Percentiles rank a stretch among this genome's conserved stretches.
These are phyloP conservation scores for Platorchestia sp. DNA, from an alignment of 1,140 invertebrate species.

Conservation along the genomic window DNA sequence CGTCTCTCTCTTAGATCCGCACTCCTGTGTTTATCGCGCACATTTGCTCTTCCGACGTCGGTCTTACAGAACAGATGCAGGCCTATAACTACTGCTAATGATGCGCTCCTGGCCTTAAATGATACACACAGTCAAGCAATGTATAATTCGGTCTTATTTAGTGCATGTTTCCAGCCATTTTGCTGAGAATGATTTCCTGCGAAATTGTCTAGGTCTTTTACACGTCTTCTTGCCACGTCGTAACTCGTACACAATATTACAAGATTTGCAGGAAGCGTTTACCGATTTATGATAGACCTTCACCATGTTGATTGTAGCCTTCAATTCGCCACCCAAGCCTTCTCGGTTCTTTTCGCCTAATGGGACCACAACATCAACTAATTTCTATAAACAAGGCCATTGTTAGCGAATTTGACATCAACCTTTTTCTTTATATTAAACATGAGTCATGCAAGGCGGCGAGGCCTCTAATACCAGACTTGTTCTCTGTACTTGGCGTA, in stretches of 20 bases:
- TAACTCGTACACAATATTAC: background rate
- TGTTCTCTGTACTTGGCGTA: conserved; percentile 4
- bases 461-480: conserved; percentile 26
- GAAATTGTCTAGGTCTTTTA: background rate
- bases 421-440: background rate
- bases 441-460: background rate
- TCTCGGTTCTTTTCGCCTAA: conserved; percentile 9
- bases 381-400: conserved; percentile 36
- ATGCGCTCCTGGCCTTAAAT: background rate
- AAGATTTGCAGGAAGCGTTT: conserved; percentile 39
- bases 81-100: conserved; percentile 36
- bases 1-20: background rate
- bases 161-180: background rate
- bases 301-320: conserved; percentile 19
- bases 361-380: background rate
- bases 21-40: background rate
- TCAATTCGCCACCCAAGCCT: conserved; percentile 31
- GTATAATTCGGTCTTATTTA: conserved; percentile 15
- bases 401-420: background rate
- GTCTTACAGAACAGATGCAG: conserved; percentile 20
- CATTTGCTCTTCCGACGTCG: conserved; percentile 28
- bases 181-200: conserved; percentile 31
- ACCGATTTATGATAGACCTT: conserved; percentile 27
- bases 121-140: conserved; percentile 37
- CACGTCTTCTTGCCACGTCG: background rate